Evolutionary conservation across 2,888 invertebrate genomes (phyloP).

Genomic region (Aphodius granarius): DNA sequence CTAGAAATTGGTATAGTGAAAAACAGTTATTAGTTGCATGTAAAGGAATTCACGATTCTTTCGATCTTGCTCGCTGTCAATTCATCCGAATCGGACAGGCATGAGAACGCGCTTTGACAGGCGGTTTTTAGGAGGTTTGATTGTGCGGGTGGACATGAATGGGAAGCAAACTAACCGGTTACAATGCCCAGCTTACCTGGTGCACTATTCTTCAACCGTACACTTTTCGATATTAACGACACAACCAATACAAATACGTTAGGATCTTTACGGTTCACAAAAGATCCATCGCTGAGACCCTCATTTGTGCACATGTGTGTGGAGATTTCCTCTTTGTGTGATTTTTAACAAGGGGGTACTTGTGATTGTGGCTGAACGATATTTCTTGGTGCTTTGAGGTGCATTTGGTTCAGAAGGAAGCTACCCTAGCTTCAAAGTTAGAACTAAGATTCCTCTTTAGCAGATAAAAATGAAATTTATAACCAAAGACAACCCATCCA

Average conservation of each 20-base stretch:
- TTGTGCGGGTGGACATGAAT: conserved; percentile 33
- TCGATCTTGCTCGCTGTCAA: not conserved
- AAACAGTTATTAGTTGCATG: not conserved
- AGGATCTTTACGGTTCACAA: not conserved
- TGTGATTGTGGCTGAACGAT: not conserved
- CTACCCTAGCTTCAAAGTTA: no score
- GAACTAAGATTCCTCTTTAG: not conserved
- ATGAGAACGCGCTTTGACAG: conserved; percentile 8
- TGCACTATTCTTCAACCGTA: conserved; percentile 13
- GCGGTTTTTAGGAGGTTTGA: not conserved
- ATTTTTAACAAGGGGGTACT: not conserved
- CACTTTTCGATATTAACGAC: conserved; percentile 4
- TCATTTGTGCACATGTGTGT: not conserved
- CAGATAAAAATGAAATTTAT: not conserved
- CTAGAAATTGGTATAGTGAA: not conserved
- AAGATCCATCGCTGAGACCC: not conserved
- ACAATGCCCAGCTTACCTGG: conserved; percentile 26
- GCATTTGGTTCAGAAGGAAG: no score
- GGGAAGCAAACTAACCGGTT: conserved; percentile 24
- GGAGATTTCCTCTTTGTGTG: not conserved
- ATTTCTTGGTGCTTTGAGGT: no score
- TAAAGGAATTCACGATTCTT: not conserved
- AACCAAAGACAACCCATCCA: not conserved
- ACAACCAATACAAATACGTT: conserved; percentile 8
- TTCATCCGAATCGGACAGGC: conserved; percentile 7